Conservation (phyloP, 1,140 invertebrate species). For the Neodiprion fabricii region DNA sequence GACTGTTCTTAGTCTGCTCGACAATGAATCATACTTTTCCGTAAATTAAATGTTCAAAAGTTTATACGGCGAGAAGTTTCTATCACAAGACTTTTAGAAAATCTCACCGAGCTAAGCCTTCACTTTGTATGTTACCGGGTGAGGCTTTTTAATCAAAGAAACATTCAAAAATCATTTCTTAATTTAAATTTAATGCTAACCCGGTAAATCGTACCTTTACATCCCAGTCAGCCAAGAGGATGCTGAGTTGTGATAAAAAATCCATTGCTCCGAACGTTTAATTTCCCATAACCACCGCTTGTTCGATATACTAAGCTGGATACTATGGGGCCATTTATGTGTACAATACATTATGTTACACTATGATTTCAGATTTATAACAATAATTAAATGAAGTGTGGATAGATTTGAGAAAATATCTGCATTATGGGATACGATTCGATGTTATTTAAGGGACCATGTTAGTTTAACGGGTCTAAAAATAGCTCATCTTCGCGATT, state of each 20-base stretch:
- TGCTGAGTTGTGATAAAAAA: neutral
- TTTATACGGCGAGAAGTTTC: neutral
- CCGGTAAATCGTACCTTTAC: neutral
- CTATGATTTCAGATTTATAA: too few species aligned
- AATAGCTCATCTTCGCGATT: too few species aligned
- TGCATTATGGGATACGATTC: too few species aligned
- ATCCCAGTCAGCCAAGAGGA: neutral
- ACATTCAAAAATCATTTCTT: neutral
- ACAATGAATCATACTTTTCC: neutral
- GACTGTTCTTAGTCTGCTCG: neutral
- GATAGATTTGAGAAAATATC: too few species aligned
- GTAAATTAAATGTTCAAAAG: neutral
- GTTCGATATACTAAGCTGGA: too few species aligned
- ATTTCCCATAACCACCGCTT: neutral
- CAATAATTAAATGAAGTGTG: too few species aligned
- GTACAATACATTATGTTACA: too few species aligned
- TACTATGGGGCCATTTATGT: too few species aligned
- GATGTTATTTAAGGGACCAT: too few species aligned
- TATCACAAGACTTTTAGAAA: too few species aligned
- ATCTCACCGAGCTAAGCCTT: neutral
- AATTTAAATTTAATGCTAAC: neutral
- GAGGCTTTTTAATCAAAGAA: neutral
- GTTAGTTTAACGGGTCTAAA: too few species aligned
- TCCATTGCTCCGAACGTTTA: neutral
- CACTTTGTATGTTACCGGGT: neutral